These are phyloP conservation scores for Phrynosoma platyrhinos DNA, from an alignment of 2,113 vertebrate genomes.

Conservation along the genomic window DNA sequence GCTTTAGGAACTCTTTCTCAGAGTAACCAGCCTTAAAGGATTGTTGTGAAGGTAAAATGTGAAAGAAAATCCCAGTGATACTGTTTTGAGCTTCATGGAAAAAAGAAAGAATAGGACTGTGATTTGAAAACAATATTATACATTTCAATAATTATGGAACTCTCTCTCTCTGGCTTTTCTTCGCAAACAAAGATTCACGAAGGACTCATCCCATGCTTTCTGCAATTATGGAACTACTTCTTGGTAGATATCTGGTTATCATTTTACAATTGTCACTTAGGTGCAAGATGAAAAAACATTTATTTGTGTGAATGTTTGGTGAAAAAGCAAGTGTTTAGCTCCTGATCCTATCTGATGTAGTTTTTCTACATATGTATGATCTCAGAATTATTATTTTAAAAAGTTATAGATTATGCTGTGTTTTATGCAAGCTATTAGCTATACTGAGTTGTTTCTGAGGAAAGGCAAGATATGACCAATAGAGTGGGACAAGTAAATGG, in stretches of 20 bases:
- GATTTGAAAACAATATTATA: background rate
- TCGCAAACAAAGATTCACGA: no score
- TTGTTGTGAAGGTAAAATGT: background rate
- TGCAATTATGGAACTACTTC: no score
- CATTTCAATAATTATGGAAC: background rate
- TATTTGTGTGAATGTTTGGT: background rate
- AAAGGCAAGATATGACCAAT: conserved; percentile 4
- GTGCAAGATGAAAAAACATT: background rate
- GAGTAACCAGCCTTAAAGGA: background rate
- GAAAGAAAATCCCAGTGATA: background rate
- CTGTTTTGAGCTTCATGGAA: background rate
- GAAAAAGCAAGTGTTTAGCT: background rate
- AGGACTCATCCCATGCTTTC: no score
- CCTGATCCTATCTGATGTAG: background rate
- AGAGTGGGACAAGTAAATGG: background rate
- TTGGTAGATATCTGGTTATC: background rate
- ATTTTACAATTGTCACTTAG: background rate
- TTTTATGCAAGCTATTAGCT: background rate
- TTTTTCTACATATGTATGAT: background rate
- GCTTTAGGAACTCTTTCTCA: background rate
- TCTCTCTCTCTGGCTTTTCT: no score
- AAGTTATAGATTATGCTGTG: background rate
- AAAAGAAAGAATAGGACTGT: no score
- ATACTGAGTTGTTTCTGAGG: background rate
- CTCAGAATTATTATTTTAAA: background rate